Conservation (phyloP, 1,140 invertebrate genomes). For the Orius laevigatus region DNA sequence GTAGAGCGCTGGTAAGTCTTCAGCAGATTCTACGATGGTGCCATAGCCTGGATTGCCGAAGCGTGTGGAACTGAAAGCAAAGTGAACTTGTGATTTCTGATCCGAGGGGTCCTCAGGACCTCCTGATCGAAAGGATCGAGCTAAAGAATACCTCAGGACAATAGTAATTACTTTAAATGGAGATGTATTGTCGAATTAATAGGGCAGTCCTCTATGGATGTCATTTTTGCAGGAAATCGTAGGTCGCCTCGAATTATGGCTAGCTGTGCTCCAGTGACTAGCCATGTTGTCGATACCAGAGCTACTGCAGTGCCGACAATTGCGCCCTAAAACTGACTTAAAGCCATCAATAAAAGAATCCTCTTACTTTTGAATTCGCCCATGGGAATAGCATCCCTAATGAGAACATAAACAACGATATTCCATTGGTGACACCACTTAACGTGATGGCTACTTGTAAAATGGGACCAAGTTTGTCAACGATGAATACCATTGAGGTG, state of each 20-base stretch:
- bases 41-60: too few species aligned
- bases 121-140: too few species aligned
- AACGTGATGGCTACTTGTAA: conserved; percentile 22
- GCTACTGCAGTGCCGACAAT: conserved; percentile 11
- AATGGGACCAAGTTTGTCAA: conserved; percentile 42
- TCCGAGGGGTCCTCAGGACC: too few species aligned
- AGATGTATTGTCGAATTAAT: neutral
- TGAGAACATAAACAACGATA: conserved; percentile 33
- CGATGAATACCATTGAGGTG: conserved; percentile 44
- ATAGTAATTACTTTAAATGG: too few species aligned
- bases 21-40: too few species aligned
- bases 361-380: conserved; percentile 26
- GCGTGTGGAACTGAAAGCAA: too few species aligned
- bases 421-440: conserved; percentile 32
- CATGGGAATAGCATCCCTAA: conserved; percentile 34
- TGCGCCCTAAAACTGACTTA: conserved; percentile 13
- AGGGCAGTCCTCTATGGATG: conserved; percentile 15
- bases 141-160: too few species aligned
- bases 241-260: conserved; percentile 7
- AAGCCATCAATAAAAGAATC: too few species aligned
- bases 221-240: conserved; percentile 15
- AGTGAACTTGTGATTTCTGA: too few species aligned
- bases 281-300: conserved; percentile 7
- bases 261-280: conserved; percentile 11
- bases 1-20: too few species aligned